phyloP scores from a whole-genome alignment of 2,113 vertebrate species.

The rat (Rattus norvegicus) region GRCr8 NC_086024.1:16863501-16864000 shows the following conservation, averaged over 20 bases:
- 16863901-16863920: too few relatives aligned
- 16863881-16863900: too few relatives aligned
- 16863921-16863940: too few relatives aligned
- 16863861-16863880: too few relatives aligned
- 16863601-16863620: not conserved
- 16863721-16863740: slow-evolving; percentile 55
- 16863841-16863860: too few relatives aligned
- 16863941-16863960: too few relatives aligned
- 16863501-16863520: not conserved
- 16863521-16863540: not conserved
- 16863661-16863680: not conserved
- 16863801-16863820: slow-evolving; percentile 62
- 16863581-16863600: not conserved
- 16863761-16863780: slow-evolving; percentile 46
- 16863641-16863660: not conserved
- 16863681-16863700: slow-evolving; percentile 15
- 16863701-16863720: slow-evolving; percentile 50
- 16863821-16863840: not conserved
- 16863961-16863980: too few relatives aligned
- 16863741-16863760: slow-evolving; percentile 58
- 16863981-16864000: too few relatives aligned
- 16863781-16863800: slow-evolving; percentile 53
- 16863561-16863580: not conserved
- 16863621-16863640: not conserved
- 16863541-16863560: not conserved